Evolutionary conservation across 2,797 vertebrate species (phyloP).

Genomic region (Tamandua tetradactyla): DNA sequence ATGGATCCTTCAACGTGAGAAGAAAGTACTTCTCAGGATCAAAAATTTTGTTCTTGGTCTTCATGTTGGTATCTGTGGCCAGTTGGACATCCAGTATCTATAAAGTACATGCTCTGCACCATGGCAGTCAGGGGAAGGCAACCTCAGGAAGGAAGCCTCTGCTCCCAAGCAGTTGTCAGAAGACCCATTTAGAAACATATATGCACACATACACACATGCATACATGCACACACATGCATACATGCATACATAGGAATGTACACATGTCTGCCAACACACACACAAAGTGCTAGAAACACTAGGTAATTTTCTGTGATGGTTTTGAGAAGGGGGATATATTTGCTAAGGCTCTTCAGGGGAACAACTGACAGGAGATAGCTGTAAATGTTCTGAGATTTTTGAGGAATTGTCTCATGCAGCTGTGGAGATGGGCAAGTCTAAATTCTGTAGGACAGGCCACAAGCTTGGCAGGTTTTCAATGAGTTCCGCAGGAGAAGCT

Average conservation of each 20-base stretch:
- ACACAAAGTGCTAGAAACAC: background rate
- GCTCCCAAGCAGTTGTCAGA: background rate
- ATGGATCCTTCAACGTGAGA: background rate
- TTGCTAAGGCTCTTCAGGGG: no score
- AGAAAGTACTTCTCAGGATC: background rate
- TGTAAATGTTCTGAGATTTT: no score
- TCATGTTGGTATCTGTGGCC: background rate
- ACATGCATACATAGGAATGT: fast-evolving
- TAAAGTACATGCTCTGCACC: background rate
- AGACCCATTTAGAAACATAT: background rate
- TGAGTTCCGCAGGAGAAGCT: no score
- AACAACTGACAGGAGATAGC: no score
- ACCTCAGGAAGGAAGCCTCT: background rate
- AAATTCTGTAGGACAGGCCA: no score
- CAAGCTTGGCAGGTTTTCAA: no score
- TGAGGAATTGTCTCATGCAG: no score
- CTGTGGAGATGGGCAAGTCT: no score
- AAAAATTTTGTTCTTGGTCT: background rate
- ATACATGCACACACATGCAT: background rate
- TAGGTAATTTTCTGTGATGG: background rate
- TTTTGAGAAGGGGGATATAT: background rate
- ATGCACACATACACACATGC: no score
- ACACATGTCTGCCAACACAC: background rate
- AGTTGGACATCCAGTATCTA: background rate
- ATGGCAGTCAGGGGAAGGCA: background rate